phyloP scores from a whole-genome alignment of 2,888 invertebrate species.

The Myopa testacea region DNA sequence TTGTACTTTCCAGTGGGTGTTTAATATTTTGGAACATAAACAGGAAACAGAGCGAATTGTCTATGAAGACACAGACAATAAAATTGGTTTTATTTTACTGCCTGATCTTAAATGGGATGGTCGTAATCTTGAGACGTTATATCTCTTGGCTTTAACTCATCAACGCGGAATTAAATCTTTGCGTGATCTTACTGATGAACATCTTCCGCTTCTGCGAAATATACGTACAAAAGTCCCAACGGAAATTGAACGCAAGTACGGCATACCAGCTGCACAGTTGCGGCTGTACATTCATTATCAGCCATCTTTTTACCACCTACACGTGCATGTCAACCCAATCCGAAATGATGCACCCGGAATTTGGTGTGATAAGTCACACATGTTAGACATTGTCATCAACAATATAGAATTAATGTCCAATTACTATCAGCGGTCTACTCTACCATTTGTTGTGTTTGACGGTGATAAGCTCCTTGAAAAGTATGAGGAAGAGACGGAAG shows the following conservation, averaged over 20 bases:
- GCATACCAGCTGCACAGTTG: slow-evolving; percentile 76
- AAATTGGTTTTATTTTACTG: slow-evolving; percentile 86
- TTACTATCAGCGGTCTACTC: slow-evolving; percentile 85
- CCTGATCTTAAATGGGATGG: slow-evolving; percentile 99
- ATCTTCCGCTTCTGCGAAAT: slow-evolving; percentile 86
- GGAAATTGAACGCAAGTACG: slow-evolving; percentile 82
- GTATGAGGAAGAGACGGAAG: slow-evolving; percentile 67
- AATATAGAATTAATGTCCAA: slow-evolving; percentile 86
- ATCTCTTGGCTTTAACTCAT: slow-evolving; percentile 85
- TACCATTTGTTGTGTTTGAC: slow-evolving; percentile 85
- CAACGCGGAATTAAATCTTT: slow-evolving; percentile 82
- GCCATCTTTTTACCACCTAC: slow-evolving; percentile 96
- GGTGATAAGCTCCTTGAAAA: slow-evolving; percentile 78
- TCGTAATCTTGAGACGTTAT: slow-evolving; percentile 78
- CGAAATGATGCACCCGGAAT: slow-evolving; percentile 85
- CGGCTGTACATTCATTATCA: slow-evolving; percentile 94
- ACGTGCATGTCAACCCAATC: slow-evolving; percentile 90
- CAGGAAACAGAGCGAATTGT: slow-evolving; percentile 90
- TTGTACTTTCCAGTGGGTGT: slow-evolving; percentile 83
- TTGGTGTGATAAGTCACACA: slow-evolving; percentile 86
- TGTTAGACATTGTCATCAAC: slow-evolving; percentile 88
- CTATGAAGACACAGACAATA: slow-evolving; percentile 79
- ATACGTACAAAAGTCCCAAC: slow-evolving; percentile 81
- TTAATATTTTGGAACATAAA: slow-evolving; percentile 93
- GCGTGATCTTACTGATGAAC: slow-evolving; percentile 81